Percentiles rank a stretch among this genome's conserved stretches.
phyloP scores from a whole-genome alignment of 2,113 vertebrate species.

The Otis tarda region DNA sequence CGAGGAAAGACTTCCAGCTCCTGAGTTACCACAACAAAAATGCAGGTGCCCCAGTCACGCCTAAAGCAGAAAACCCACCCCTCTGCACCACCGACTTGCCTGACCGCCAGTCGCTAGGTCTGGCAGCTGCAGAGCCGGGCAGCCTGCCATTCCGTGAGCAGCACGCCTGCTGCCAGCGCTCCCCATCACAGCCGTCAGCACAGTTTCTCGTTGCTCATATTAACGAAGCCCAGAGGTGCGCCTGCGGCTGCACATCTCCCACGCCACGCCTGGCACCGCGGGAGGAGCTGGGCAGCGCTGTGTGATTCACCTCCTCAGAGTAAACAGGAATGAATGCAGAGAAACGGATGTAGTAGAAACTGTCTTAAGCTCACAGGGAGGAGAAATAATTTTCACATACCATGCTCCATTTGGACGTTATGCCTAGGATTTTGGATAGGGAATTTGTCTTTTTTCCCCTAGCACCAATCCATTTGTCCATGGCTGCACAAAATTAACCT shows the following conservation, averaged over 20 bases:
- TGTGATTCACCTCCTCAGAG: background rate
- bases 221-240: background rate
- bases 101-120: background rate
- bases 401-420: background rate
- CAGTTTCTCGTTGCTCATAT: background rate
- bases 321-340: fast-evolving
- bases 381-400: background rate
- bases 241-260: background rate
- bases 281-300: background rate
- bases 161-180: background rate
- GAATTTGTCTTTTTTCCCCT: background rate
- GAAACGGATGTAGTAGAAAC: background rate
- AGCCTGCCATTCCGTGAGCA: background rate
- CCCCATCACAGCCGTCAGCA: background rate
- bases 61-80: background rate
- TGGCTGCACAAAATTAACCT: background rate
- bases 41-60: background rate
- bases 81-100: background rate
- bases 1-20: background rate
- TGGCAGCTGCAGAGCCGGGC: background rate
- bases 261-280: background rate
- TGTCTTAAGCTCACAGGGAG: background rate
- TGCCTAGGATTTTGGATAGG: background rate
- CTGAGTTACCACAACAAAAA: background rate
- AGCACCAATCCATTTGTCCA: background rate